Evolutionary conservation across 2,888 invertebrate genomes (phyloP), one percentile per base, ranked within the genome.

Genomic region (Zaprionus lineosus): DNA sequence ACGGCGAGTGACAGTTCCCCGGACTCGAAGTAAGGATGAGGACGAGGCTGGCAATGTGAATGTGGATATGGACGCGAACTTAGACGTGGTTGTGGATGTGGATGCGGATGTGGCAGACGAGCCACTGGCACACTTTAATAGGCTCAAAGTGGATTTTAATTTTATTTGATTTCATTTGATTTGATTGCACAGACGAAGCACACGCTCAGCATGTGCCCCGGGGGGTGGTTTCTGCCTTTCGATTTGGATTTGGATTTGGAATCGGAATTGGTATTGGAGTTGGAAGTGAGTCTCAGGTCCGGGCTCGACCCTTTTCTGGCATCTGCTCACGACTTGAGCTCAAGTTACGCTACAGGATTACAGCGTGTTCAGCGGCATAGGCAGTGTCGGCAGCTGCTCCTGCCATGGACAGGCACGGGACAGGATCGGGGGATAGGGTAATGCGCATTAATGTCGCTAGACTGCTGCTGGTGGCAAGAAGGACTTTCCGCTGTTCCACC

Each of bases 61-160:
- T 12, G 16, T 39, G 19, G 39, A 11, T 11, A 19, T 73, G n/a
- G n/a, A n/a, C n/a, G n/a, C n/a, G n/a, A n/a, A n/a, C n/a, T n/a
- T n/a, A n/a, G n/a, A n/a, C n/a, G 24, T 2, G 16, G 15, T 9
- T 11, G 16, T 18, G 28, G n/a, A 11, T 12, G 33, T n/a, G 63
- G 24, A 39, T 21, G 48, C 16, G 40, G 37, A 19, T 8, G 33
- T 6, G 21, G 34, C n/a, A 26, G 60, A 26, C 31, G 43, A 39
- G 41, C 33, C 39, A 44, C 58, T 58, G 73, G 85, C 85, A 68
- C 72, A 68, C 68, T 87, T 88, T 88, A 88, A 88, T 88, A 85
- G 86, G 78, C 76, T 84, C 74, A 86, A 88, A 88, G 88, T 88
- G 88, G 87, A 87, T 87, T 88, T 88, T 88, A 88, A 88, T 88